Evolutionary conservation across 2,797 vertebrate genomes (phyloP).

Genomic region (Hybognathus amarus): DNA sequence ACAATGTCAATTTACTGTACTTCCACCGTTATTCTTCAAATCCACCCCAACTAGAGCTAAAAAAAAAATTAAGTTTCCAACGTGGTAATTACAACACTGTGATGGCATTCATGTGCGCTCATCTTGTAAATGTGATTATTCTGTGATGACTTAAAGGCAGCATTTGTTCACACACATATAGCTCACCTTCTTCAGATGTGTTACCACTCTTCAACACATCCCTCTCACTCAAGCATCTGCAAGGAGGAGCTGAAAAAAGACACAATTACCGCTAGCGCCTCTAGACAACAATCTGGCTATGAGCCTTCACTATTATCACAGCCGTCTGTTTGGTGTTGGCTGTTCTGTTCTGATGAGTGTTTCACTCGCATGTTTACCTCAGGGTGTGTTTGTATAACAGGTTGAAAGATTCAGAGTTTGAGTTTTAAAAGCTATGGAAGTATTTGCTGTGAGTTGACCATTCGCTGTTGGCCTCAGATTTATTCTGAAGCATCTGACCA

Average conservation of each 20-base stretch:
- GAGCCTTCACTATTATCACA: slow-evolving; percentile 18
- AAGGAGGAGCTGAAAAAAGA: slow-evolving; percentile 19
- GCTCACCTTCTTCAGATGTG: slow-evolving; percentile 6
- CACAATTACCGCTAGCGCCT: slow-evolving; percentile 3
- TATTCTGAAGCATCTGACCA: slow-evolving; percentile 29
- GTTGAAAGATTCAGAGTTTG: slow-evolving; percentile 9
- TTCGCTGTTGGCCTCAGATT: neutral
- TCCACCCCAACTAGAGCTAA: neutral
- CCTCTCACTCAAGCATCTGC: slow-evolving; percentile 35
- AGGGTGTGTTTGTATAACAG: slow-evolving; percentile 18
- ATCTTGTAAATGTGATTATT: slow-evolving; percentile 23
- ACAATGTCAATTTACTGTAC: neutral
- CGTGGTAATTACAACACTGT: neutral
- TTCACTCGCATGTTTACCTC: slow-evolving; percentile 3
- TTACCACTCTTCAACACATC: slow-evolving; percentile 28
- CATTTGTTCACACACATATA: slow-evolving; percentile 13
- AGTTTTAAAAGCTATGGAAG: neutral
- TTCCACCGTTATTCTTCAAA: neutral
- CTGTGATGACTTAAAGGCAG: slow-evolving; percentile 12
- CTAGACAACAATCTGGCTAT: slow-evolving; percentile 38
- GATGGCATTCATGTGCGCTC: neutral
- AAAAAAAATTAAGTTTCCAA: neutral
- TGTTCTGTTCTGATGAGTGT: slow-evolving; percentile 11
- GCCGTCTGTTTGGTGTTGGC: slow-evolving; percentile 7
- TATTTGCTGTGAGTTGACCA: neutral